A percentile compares a stretch with the other conserved stretches of the same genome.
Conservation (phyloP, 53 echinoderm and acorn worm genomes). For the Glandiceps talaboti region DNA sequence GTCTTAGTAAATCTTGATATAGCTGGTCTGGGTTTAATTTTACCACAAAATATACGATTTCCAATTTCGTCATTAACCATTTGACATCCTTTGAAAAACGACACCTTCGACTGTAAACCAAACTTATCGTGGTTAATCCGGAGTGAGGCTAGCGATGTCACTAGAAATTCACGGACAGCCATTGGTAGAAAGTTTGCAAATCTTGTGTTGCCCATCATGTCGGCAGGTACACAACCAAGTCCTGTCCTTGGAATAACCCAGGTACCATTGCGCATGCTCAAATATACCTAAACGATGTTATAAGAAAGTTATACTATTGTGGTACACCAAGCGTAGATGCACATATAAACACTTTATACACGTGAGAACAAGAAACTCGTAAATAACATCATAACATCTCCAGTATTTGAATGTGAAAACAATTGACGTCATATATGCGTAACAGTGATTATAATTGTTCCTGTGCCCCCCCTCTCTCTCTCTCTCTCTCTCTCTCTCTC, state of each 20-base stretch:
- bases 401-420: too few relatives aligned
- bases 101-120: conserved; percentile 41
- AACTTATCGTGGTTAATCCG: conserved; percentile 51
- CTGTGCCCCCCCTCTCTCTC: not conserved
- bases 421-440: too few relatives aligned
- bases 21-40: conserved; percentile 53
- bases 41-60: conserved; percentile 60
- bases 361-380: too few relatives aligned
- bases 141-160: conserved; percentile 23
- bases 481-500: conserved; percentile 1
- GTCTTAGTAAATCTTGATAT: conserved; percentile 48
- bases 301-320: not conserved
- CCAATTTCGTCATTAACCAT: conserved; percentile 82
- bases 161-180: conserved; percentile 11
- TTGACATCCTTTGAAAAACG: conserved; percentile 36
- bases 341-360: too few relatives aligned
- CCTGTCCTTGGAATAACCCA: conserved; percentile 58
- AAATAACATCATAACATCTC: too few relatives aligned
- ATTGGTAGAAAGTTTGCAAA: conserved; percentile 39
- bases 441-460: too few relatives aligned
- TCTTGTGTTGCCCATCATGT: conserved; percentile 41
- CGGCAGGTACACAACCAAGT: conserved; percentile 37
- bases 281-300: conserved; percentile 28
- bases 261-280: conserved; percentile 65
- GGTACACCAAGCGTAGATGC: too few relatives aligned